Conservation (phyloP, 2,113 vertebrate species). For the Cyprinodon variegatus region DNA sequence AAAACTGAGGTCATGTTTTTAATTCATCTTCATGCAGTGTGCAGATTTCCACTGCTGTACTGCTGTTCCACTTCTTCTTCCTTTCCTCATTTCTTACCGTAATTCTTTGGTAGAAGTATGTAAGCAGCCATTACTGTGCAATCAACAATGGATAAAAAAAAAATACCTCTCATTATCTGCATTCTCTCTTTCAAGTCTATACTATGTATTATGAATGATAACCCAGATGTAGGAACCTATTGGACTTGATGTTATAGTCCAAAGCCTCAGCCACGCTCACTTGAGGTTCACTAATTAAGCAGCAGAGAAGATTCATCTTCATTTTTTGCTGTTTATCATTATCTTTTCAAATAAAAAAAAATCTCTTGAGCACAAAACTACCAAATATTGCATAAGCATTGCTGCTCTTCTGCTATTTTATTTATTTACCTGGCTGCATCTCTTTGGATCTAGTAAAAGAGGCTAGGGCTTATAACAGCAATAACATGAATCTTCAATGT, state of each 20-base stretch:
- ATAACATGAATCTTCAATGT: too few species aligned
- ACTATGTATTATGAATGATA: not conserved
- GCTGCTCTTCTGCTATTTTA: not conserved
- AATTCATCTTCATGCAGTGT: too few species aligned
- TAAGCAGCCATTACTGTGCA: too few species aligned
- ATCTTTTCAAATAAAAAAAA: not conserved
- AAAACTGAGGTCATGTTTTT: too few species aligned
- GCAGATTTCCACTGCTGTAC: too few species aligned
- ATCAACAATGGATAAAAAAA: too few species aligned
- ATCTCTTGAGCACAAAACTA: not conserved
- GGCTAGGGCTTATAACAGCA: too few species aligned
- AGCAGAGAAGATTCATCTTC: not conserved
- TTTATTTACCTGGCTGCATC: too few species aligned
- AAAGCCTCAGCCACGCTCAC: not conserved
- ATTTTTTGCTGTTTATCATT: not conserved
- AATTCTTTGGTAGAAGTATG: too few species aligned
- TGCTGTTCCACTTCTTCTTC: too few species aligned
- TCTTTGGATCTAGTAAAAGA: too few species aligned
- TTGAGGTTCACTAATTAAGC: not conserved
- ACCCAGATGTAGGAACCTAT: not conserved
- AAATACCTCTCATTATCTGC: not conserved
- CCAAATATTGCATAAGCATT: not conserved
- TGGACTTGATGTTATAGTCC: accelerated
- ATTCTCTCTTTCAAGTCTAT: not conserved
- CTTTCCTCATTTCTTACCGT: too few species aligned